These are phyloP conservation scores for Enteromius viviparus DNA, from an alignment of 2,797 vertebrate genomes.

Conservation along the genomic window DNA sequence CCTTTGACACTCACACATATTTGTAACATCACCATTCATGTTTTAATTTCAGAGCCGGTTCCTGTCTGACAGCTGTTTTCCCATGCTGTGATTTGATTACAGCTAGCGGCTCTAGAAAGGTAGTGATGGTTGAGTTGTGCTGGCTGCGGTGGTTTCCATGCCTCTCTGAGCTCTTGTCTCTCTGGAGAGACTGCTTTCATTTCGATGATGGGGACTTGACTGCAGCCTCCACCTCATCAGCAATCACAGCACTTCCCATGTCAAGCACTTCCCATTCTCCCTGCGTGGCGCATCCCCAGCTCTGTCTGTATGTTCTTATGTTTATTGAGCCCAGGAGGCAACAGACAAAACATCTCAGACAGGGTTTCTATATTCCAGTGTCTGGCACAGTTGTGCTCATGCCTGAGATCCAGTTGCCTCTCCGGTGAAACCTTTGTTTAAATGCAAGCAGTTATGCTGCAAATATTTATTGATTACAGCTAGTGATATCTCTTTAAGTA, in stretches of 20 bases:
- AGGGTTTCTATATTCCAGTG: constrained; percentile 6
- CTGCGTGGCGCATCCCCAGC: constrained; percentile 34
- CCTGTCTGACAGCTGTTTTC: constrained; percentile 37
- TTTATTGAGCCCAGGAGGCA: constrained; percentile 57
- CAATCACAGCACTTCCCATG: constrained; percentile 51
- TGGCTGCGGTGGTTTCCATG: constrained; percentile 34
- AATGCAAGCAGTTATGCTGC: constrained; percentile 2
- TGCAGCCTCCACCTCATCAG: constrained; percentile 55
- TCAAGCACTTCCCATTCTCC: constrained; percentile 49
- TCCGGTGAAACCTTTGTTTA: constrained; percentile 11
- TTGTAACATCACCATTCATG: constrained; percentile 1
- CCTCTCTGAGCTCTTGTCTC: constrained; percentile 49
- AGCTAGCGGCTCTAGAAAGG: constrained; percentile 27
- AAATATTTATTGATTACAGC: constrained; percentile 41
- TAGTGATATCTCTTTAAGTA: constrained; percentile 10
- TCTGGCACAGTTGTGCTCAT: constrained; percentile 38
- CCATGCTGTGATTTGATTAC: constrained; percentile 45
- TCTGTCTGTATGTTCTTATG: constrained; percentile 34
- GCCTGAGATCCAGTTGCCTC: constrained; percentile 35
- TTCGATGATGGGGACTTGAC: constrained; percentile 47
- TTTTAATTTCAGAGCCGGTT: constrained; percentile 12
- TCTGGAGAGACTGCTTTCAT: constrained; percentile 52
- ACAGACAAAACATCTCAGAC: constrained; percentile 41
- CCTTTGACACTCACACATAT: constrained; percentile 21
- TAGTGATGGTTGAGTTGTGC: constrained; percentile 29